A percentile compares a stretch with the other conserved stretches of the same genome.
These are phyloP conservation scores for Morbakka virulenta DNA, from an alignment of 30 jellyfish, hydroid and myxozoan genomes.

Conservation along the genomic window DNA sequence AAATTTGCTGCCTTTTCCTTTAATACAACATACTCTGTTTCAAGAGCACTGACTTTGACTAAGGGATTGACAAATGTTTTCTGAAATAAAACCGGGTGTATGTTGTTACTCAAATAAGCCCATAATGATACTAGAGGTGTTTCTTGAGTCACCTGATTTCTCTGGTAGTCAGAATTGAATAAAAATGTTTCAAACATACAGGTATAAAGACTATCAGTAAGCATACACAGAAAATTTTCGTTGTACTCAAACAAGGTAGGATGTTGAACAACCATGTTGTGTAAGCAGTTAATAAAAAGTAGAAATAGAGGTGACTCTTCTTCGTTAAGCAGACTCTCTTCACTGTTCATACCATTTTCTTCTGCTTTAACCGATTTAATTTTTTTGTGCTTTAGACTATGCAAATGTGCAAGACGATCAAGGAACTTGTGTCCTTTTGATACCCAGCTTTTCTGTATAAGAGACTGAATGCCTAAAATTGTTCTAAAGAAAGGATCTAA, in stretches of 20 bases:
- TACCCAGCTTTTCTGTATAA: slow-evolving; percentile 91
- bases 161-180: slow-evolving; percentile 56
- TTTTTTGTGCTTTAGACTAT: neutral
- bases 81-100: slow-evolving; percentile 52
- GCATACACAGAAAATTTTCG: slow-evolving; percentile 65
- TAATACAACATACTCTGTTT: too few species aligned
- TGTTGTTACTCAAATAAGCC: slow-evolving; percentile 68
- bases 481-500: slow-evolving; percentile 87
- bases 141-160: slow-evolving; percentile 15
- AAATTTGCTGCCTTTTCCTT: too few species aligned
- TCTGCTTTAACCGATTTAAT: neutral
- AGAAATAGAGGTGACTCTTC: slow-evolving; percentile 83
- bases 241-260: slow-evolving; percentile 79
- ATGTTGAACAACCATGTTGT: slow-evolving; percentile 60
- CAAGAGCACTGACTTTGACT: too few species aligned
- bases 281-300: slow-evolving; percentile 79
- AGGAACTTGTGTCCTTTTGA: slow-evolving; percentile 78
- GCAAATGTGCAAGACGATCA: slow-evolving; percentile 34
- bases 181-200: slow-evolving; percentile 84
- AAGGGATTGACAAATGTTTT: slow-evolving; percentile 56
- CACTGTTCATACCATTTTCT: slow-evolving; percentile 21
- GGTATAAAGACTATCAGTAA: slow-evolving; percentile 74
- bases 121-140: slow-evolving; percentile 65
- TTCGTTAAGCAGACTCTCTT: slow-evolving; percentile 10
- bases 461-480: slow-evolving; percentile 66